Evolutionary conservation across 2,113 vertebrate species (phyloP).

Genomic region (Mus pahari): DNA sequence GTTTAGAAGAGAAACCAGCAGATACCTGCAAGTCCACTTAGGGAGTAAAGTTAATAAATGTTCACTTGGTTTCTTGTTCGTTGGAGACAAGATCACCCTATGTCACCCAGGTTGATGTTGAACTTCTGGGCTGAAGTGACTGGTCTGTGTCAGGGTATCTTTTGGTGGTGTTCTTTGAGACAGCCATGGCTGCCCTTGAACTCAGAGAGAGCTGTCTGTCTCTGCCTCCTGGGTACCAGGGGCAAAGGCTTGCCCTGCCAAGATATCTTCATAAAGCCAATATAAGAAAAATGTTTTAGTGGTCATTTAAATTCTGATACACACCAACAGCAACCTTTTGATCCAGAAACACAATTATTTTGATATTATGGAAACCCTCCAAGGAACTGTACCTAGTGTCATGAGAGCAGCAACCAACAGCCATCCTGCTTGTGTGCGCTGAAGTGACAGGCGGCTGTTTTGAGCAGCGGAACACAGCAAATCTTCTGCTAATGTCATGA

Average conservation of each 20-base stretch:
- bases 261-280: background rate
- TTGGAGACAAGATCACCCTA: background rate
- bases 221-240: too few species aligned
- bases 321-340: background rate
- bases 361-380: constrained; percentile 19
- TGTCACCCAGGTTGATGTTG: too few species aligned
- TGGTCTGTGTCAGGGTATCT: background rate
- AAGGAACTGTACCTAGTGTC: constrained; percentile 90
- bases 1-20: constrained; percentile 11
- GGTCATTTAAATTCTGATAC: constrained; percentile 49
- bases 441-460: constrained; percentile 93
- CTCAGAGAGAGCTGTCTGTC: background rate
- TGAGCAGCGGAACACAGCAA: constrained; percentile 94
- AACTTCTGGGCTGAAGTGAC: background rate
- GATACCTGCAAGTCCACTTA: background rate
- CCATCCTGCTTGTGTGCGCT: constrained; percentile 95
- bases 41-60: background rate
- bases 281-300: constrained; percentile 27
- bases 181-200: background rate
- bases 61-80: background rate
- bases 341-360: constrained; percentile 18
- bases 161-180: background rate
- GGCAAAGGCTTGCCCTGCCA: too few species aligned
- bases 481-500: constrained; percentile 93
- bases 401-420: constrained; percentile 92